A percentile compares a stretch with the other conserved stretches of the same genome.
Evolutionary conservation across 2,797 vertebrate genomes (phyloP).

Genomic region (Crocidura indochinensis): DNA sequence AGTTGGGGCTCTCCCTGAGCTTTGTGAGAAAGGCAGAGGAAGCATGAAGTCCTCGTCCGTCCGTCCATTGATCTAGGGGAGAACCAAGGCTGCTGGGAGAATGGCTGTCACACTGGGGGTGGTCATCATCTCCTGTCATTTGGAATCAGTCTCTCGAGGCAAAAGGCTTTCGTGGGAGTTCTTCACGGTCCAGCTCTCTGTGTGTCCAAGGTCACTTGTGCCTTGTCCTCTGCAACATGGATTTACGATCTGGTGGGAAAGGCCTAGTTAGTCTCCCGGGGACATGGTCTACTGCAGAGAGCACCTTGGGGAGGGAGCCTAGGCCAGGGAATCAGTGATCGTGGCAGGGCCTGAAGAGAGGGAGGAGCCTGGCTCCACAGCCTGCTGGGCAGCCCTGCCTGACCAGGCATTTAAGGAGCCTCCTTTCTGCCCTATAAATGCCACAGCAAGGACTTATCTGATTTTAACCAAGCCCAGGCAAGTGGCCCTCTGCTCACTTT

Average conservation of each 20-base stretch:
- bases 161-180: slow-evolving; percentile 83
- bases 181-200: slow-evolving; percentile 78
- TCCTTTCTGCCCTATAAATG: too few relatives aligned
- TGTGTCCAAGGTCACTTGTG: slow-evolving; percentile 83
- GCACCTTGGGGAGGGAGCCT: neutral
- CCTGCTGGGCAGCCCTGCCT: too few relatives aligned
- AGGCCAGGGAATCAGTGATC: neutral
- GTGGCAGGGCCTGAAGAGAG: neutral
- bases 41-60: neutral
- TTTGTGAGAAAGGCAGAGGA: neutral
- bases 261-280: slow-evolving; percentile 60
- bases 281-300: too few relatives aligned
- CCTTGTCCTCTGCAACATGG: slow-evolving; percentile 76
- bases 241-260: slow-evolving; percentile 82
- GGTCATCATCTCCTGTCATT: slow-evolving; percentile 77
- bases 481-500: neutral
- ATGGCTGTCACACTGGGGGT: neutral
- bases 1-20: too few relatives aligned
- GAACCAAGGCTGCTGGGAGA: too few relatives aligned
- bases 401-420: too few relatives aligned
- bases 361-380: too few relatives aligned
- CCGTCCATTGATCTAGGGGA: too few relatives aligned
- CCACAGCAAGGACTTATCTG: neutral
- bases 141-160: slow-evolving; percentile 80
- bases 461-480: neutral